Conservation (phyloP, 2,797 vertebrate genomes). For the Phrynocephalus forsythii region DNA sequence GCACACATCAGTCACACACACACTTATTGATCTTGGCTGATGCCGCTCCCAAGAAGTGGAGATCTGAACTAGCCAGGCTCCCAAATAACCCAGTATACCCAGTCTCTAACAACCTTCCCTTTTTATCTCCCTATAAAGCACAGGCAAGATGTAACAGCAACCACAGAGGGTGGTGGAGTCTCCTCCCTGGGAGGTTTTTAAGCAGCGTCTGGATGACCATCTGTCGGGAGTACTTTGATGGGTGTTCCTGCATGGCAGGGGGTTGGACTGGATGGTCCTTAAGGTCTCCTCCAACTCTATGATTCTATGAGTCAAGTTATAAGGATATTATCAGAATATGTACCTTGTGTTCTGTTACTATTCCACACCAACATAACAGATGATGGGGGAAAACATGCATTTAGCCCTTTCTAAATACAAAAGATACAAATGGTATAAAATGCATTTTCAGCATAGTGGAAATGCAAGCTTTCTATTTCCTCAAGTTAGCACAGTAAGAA, state of each 20-base stretch:
- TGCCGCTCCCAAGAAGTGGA: too few species aligned
- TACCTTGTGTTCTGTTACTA: not conserved
- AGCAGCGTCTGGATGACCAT: too few species aligned
- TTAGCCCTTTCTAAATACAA: slow-evolving; percentile 17
- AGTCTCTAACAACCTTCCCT: not conserved
- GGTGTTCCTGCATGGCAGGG: too few species aligned
- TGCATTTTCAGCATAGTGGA: slow-evolving; percentile 36
- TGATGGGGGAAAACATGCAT: not conserved
- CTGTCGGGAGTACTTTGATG: too few species aligned
- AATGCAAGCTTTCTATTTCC: slow-evolving; percentile 35
- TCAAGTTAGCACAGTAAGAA: slow-evolving; percentile 23
- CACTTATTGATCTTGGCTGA: too few species aligned
- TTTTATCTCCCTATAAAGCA: not conserved
- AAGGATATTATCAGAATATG: not conserved
- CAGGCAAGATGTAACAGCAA: not conserved
- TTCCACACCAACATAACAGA: not conserved
- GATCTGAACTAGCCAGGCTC: too few species aligned
- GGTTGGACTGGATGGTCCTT: too few species aligned
- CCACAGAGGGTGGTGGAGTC: not conserved
- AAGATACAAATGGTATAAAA: slow-evolving; percentile 19
- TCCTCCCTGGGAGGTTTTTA: too few species aligned
- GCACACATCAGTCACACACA: too few species aligned
- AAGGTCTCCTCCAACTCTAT: too few species aligned
- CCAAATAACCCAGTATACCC: not conserved
- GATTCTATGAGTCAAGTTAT: not conserved